Percentiles rank a stretch among this genome's conserved stretches.
Conservation (phyloP, 2,888 invertebrate genomes). For the Tryphoninae sp. region DNA sequence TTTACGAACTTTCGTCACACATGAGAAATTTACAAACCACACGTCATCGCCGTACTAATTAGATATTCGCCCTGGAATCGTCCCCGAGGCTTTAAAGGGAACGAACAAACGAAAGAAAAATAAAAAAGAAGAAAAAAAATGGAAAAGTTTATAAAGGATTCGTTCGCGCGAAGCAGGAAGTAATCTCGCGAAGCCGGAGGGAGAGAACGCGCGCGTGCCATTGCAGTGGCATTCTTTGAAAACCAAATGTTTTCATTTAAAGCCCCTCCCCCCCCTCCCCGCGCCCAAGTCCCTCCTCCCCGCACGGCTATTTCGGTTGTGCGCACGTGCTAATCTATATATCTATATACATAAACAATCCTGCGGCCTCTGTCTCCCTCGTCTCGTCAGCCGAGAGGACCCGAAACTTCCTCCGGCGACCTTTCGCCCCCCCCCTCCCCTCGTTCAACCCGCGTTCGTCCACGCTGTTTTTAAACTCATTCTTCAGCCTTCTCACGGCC, state of each 20-base stretch:
- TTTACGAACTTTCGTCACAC: background rate
- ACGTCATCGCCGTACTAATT: constrained; percentile 40
- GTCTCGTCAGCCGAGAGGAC: constrained; percentile 41
- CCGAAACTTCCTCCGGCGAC: constrained; percentile 56
- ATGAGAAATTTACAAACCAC: background rate
- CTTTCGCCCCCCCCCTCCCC: constrained; percentile 48
- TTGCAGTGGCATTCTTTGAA: constrained; percentile 55
- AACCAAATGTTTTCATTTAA: constrained; percentile 64
- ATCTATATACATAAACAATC: constrained; percentile 9
- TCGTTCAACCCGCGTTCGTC: constrained; percentile 14
- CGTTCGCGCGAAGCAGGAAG: constrained; percentile 43
- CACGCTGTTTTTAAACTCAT: constrained; percentile 62
- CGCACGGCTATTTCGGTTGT: background rate
- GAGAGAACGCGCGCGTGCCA: constrained; percentile 40
- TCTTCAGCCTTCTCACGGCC: constrained; percentile 47
- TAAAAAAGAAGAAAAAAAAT: too few relatives aligned
- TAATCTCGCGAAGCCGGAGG: constrained; percentile 53
- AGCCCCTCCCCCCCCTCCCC: background rate
- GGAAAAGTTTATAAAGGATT: constrained; percentile 15
- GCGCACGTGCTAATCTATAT: constrained; percentile 31
- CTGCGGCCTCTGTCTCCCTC: constrained; percentile 33
- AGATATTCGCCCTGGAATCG: constrained; percentile 47
- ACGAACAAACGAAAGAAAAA: too few relatives aligned
- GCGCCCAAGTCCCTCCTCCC: background rate
- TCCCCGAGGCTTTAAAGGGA: constrained; percentile 14